A percentile compares a stretch with the other conserved stretches of the same genome.
phyloP scores from a whole-genome alignment of 2,113 vertebrate genomes.

The Pelmatolapia mariae region DNA sequence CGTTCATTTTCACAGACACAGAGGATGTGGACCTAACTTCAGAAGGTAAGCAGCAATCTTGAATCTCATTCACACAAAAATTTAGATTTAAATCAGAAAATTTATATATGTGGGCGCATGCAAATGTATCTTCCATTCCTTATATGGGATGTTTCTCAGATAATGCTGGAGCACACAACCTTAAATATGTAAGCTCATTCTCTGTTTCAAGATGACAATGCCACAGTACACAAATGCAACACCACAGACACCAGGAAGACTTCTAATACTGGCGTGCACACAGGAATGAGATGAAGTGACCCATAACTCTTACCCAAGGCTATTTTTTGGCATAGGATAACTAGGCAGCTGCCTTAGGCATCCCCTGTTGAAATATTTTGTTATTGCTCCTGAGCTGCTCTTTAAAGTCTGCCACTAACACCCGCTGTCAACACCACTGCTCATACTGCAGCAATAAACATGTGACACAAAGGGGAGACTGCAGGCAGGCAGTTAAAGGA shows the following conservation, averaged over 20 bases:
- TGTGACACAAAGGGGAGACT: background rate
- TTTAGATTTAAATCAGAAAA: background rate
- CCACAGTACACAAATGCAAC: background rate
- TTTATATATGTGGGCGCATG: background rate
- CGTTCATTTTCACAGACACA: constrained; percentile 71
- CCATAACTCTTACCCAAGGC: background rate
- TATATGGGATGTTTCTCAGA: background rate
- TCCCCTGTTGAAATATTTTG: background rate
- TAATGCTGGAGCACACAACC: background rate
- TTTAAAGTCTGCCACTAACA: background rate
- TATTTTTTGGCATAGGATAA: background rate
- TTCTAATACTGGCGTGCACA: background rate
- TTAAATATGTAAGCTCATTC: background rate
- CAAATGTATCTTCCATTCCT: background rate
- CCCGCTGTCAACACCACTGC: background rate
- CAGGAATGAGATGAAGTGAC: background rate
- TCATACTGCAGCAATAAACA: background rate
- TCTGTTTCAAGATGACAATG: background rate
- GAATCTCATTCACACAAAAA: background rate
- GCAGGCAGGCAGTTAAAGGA: background rate
- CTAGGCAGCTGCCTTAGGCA: background rate
- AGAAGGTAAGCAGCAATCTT: constrained; percentile 35
- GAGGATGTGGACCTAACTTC: constrained; percentile 50
- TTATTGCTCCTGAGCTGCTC: background rate
- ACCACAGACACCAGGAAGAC: background rate